Evolutionary conservation across 92 coral and sea anemone genomes (phyloP), one percentile per base, ranked within the genome.

Genomic region (Chrysogorgia sp.): DNA sequence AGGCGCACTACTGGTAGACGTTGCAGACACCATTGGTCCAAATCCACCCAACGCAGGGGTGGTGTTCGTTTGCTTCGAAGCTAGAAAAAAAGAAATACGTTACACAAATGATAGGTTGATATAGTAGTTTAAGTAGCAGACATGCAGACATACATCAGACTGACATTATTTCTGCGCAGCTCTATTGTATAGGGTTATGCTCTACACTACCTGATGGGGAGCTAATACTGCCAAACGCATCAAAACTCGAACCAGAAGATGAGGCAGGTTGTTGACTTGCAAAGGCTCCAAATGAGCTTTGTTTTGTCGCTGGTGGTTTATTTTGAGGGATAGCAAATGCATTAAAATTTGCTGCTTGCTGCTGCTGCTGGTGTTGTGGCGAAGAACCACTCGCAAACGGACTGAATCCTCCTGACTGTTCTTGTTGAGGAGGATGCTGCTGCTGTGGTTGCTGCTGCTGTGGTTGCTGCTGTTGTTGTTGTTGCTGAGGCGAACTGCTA

Each of bases 21-120:
- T 65, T 0, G 99, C 92, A 58, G 97, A 96, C 15, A 96, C 97
- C 84, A 96, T 34, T 29, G 99, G 99, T 34, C 99, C 99, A 86
- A 91, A 96, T 10, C 92, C 93, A 30, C 92, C 71, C 63, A 86
- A 45, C 33, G 87, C 83, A 13, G 87, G 49, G 64, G 88, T 49
- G 34, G 91, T 75, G 34, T 74, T 67, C 12, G 86, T 82, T 37
- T 87, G 93, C 21, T 82, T 61, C 7, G 90, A 87, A 58, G 83
- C 93, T 90, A 56, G 10, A 40, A 28, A 22, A 35, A 28, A 50
- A 50, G 26, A 65, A 75, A 48, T 4, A 31, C 5, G 2, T 33
- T 20, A 26, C 64, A 72, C n/a, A n/a, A 25, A 19, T 32, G 0
- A 21, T 40, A 0, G 14, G 7, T 19, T 40, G 30, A 24, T 7